Evolutionary conservation across 2,888 invertebrate genomes (phyloP), one percentile per base, ranked within the genome.

Genomic region (Agrilus biguttatus): DNA sequence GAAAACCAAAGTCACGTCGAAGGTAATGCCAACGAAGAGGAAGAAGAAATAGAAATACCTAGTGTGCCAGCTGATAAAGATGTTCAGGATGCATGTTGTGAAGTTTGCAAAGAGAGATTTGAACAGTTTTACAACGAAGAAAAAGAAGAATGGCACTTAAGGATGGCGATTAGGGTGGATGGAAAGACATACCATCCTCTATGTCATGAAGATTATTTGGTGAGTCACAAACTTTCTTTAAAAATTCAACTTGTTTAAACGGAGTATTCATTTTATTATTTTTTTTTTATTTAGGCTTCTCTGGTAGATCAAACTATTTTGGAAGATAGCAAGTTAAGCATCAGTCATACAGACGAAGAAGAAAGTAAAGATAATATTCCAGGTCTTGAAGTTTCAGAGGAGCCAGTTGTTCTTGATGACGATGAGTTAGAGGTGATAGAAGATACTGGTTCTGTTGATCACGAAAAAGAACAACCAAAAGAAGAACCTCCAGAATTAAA

Each of bases 111-210:
- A 12, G 97, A 98, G 69, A 74, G 75, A 50, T 96, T 98, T 69
- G 87, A 92, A 52, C 87, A 90, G 65, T 95, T 90, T 70, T 98
- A 88, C 70, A 87, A 95, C 63, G 92, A 97, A 66, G 97, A 98
- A 56, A 80, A 83, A 51, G 98, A 99, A 64, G 95, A 92, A 61
- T 99, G 98, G 98, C 90, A 93, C 60, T 72, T 97, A 23, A 69
- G 83, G 48, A 84, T 89, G 60, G 90, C 95, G 0, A 71, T 87
- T 14, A 72, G 77, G 6, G 78, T 83, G 32, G 81, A 88, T 43
- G 80, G 75, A 0, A 75, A 76, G 48, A 80, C 81, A 53, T 95
- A 89, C 62, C 93, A 95, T 70, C 92, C 93, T 0, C 65, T 86
- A 32, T 95, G 95, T 66, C 82, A 83, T 53, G 87, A 91, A 50